phyloP scores from a whole-genome alignment of 2,113 vertebrate genomes.

The Solea solea region DNA sequence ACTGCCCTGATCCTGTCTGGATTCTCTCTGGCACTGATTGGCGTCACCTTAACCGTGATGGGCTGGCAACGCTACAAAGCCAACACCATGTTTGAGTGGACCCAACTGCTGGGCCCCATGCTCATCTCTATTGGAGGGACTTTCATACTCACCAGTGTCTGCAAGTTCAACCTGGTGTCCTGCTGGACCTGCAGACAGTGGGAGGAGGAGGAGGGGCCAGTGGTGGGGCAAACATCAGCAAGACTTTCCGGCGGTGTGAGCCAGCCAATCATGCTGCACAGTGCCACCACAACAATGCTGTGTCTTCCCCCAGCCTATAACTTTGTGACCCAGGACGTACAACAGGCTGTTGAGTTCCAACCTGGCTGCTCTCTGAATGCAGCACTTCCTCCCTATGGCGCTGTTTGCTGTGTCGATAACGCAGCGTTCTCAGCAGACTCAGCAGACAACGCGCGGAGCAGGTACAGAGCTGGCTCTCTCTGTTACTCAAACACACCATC shows the following conservation, averaged over 20 bases:
- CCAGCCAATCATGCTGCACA: constrained; percentile 83
- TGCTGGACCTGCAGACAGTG: constrained; percentile 79
- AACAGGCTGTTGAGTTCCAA: constrained; percentile 36
- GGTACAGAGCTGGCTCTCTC: constrained; percentile 13
- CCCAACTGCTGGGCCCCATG: constrained; percentile 86
- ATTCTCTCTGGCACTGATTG: constrained; percentile 83
- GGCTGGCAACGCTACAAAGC: constrained; percentile 83
- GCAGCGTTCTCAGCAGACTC: constrained; percentile 64
- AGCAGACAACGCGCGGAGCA: constrained; percentile 47
- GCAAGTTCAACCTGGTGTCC: constrained; percentile 82
- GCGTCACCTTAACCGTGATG: constrained; percentile 84
- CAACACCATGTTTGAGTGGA: constrained; percentile 81
- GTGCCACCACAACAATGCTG: constrained; percentile 77
- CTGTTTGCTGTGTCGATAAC: constrained; percentile 75
- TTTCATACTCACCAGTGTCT: constrained; percentile 85
- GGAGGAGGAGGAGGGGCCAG: constrained; percentile 5
- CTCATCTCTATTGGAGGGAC: constrained; percentile 84
- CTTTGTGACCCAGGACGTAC: constrained; percentile 67
- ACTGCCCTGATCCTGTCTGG: constrained; percentile 68
- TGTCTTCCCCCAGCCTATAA: constrained; percentile 79
- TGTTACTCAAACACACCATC: not conserved
- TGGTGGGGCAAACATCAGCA: constrained; percentile 57
- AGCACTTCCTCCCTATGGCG: constrained; percentile 72
- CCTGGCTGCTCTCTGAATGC: constrained; percentile 9
- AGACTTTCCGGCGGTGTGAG: constrained; percentile 80